A percentile compares a stretch with the other conserved stretches of the same genome.
Conservation (phyloP, 2,113 vertebrate genomes). For the Acrocephalus arundinaceus region DNA sequence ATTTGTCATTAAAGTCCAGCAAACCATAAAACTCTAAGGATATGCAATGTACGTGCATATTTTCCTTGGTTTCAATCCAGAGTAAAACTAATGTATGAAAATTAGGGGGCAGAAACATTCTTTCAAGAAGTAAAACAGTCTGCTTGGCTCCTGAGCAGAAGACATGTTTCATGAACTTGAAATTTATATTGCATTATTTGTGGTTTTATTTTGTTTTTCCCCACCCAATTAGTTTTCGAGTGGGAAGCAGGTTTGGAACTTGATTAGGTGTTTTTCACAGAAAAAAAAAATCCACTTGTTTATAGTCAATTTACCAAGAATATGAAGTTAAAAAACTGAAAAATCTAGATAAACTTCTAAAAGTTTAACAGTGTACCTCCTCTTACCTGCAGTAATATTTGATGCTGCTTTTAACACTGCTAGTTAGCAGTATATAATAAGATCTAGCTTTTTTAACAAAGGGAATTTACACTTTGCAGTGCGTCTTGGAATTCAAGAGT, state of each 20-base stretch:
- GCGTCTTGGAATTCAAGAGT: neutral
- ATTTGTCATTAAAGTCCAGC: neutral
- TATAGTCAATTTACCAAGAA: neutral
- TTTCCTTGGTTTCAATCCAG: too few relatives aligned
- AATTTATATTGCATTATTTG: neutral
- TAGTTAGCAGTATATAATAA: neutral
- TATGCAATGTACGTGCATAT: rapidly evolving
- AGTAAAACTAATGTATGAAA: neutral
- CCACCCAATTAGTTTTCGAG: neutral
- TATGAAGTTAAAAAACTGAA: neutral
- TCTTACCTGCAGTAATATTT: neutral
- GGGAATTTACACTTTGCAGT: neutral
- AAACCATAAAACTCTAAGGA: neutral
- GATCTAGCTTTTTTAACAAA: neutral
- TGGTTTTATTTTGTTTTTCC: neutral
- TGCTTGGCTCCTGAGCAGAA: neutral
- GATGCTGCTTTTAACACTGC: neutral
- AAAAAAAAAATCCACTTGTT: neutral
- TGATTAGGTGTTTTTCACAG: neutral
- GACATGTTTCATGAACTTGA: neutral
- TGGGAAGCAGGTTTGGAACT: neutral
- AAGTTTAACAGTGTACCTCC: neutral
- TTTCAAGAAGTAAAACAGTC: neutral
- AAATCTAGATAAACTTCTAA: neutral
- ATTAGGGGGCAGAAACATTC: neutral